phyloP scores from a whole-genome alignment of 2,797 vertebrate genomes.

The Pseudocheirus occidentalis region DNA sequence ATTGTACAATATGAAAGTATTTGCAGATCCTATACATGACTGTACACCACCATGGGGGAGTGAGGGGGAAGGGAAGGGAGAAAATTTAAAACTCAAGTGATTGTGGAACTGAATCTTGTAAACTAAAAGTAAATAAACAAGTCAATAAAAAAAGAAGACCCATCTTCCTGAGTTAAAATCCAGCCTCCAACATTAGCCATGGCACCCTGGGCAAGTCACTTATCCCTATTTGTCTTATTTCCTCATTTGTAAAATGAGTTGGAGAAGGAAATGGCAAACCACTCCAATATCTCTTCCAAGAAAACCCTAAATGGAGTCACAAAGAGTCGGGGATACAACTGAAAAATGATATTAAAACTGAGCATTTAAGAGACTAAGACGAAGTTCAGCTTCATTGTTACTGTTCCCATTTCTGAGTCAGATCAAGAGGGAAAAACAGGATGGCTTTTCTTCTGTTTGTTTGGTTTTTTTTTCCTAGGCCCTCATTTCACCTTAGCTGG shows the following conservation, averaged over 20 bases:
- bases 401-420: slow-evolving; percentile 7
- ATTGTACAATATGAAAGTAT: too few species aligned
- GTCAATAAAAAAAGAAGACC: too few species aligned
- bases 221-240: neutral
- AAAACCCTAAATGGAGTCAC: neutral
- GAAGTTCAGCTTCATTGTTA: slow-evolving; percentile 28
- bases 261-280: neutral
- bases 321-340: neutral
- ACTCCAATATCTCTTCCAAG: neutral
- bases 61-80: too few species aligned
- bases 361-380: slow-evolving; percentile 33
- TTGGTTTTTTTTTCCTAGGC: slow-evolving; percentile 56
- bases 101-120: too few species aligned
- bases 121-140: too few species aligned
- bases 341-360: neutral
- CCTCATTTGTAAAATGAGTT: neutral
- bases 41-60: too few species aligned
- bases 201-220: neutral
- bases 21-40: too few species aligned
- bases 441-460: neutral
- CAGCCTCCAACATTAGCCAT: neutral
- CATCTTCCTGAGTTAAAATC: neutral
- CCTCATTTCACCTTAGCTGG: slow-evolving; percentile 17
- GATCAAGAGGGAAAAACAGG: slow-evolving; percentile 8
- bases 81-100: too few species aligned